phyloP scores from a whole-genome alignment of 1,140 invertebrate genomes.

The Micrasema longulum region DNA sequence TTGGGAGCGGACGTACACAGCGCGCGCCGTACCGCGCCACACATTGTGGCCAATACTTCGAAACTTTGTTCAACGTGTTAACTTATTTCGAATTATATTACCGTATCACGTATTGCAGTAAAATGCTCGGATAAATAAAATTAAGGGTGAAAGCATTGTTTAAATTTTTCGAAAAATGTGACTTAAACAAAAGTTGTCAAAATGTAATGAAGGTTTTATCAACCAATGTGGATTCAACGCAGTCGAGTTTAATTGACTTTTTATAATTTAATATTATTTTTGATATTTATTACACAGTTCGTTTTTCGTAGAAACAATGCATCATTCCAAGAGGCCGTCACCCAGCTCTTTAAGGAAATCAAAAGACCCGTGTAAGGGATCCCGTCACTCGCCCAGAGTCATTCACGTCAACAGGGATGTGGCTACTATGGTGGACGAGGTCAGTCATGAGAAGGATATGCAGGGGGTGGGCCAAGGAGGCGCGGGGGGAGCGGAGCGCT shows the following conservation, averaged over 20 bases:
- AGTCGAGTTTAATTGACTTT: no score
- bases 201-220: no score
- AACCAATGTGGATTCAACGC: background rate
- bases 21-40: background rate
- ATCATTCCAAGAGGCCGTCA: constrained; percentile 48
- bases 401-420: constrained; percentile 67
- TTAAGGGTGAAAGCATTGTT: no score
- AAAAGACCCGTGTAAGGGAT: constrained; percentile 57
- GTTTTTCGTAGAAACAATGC: no score
- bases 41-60: constrained; percentile 14
- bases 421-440: constrained; percentile 65
- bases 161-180: no score
- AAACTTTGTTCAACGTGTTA: constrained; percentile 13
- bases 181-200: no score
- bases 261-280: no score
- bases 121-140: no score
- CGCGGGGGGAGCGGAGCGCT: constrained; percentile 51
- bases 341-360: constrained; percentile 43
- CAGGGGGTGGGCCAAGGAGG: no score
- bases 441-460: constrained; percentile 40
- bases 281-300: no score
- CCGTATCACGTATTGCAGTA: no score
- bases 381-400: constrained; percentile 63
- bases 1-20: constrained; percentile 24
- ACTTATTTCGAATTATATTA: no score